phyloP scores from a whole-genome alignment of 2,113 vertebrate species.

The Calidris pygmaea region DNA sequence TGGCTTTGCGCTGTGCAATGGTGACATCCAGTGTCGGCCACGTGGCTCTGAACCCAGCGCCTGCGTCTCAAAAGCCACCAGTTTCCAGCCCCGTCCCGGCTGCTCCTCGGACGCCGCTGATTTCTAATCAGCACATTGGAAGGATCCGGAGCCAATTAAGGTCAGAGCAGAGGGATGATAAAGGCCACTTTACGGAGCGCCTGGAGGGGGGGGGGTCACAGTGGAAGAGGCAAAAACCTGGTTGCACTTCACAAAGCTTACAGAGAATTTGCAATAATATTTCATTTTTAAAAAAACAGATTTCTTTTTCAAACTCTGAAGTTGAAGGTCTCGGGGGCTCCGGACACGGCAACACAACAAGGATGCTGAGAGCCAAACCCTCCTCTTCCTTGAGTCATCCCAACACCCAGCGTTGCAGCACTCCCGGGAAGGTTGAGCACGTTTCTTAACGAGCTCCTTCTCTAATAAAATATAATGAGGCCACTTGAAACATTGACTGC shows the following conservation, averaged over 20 bases:
- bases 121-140: neutral
- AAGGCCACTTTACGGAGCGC: neutral
- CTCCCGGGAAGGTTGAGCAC: neutral
- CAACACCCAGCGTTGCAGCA: rapidly evolving
- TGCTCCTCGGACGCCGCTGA: rapidly evolving
- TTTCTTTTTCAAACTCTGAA: neutral
- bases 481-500: neutral
- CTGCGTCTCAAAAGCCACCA: neutral
- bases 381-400: neutral
- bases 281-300: neutral
- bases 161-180: neutral
- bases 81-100: neutral
- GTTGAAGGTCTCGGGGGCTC: neutral
- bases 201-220: neutral
- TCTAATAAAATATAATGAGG: neutral
- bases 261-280: too few relatives aligned
- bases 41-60: neutral
- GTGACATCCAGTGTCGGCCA: constrained; percentile 72
- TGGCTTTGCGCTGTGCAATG: constrained; percentile 22
- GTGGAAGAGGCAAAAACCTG: rapidly evolving
- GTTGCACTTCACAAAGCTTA: neutral
- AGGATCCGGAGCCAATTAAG: too few relatives aligned
- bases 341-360: too few relatives aligned
- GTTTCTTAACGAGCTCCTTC: neutral
- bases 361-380: neutral